These are phyloP conservation scores for Ophioninae sp. DNA, from an alignment of 2,888 invertebrate genomes.

Conservation along the genomic window DNA sequence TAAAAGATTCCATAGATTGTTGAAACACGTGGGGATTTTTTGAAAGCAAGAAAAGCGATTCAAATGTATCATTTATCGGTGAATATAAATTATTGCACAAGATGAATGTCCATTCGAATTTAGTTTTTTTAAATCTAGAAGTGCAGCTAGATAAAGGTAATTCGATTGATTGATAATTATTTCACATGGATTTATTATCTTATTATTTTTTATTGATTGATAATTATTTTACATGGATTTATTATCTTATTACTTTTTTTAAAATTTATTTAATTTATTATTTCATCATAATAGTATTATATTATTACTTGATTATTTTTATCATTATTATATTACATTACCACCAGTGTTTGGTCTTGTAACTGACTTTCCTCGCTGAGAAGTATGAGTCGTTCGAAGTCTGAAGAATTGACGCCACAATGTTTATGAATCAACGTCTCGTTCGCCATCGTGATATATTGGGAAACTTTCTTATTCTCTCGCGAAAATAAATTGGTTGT, in stretches of 20 bases:
- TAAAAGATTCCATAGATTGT: not conserved
- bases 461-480: not conserved
- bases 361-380: not conserved
- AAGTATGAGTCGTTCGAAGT: not conserved
- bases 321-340: too few species aligned
- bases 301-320: too few species aligned
- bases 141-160: not conserved
- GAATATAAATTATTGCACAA: not conserved
- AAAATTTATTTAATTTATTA: too few species aligned
- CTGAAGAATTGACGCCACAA: not conserved
- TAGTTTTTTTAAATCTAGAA: not conserved
- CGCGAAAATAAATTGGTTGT: slow-evolving; percentile 12
- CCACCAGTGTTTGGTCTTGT: not conserved
- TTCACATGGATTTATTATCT: not conserved
- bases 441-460: not conserved
- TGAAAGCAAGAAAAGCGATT: not conserved
- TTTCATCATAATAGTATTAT: too few species aligned
- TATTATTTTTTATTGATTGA: not conserved
- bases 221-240: not conserved
- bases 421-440: slow-evolving; percentile 10
- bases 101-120: not conserved
- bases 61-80: not conserved
- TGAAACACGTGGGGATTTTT: not conserved
- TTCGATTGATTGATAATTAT: not conserved
- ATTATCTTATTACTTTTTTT: too few species aligned